Evolutionary conservation across 2,113 vertebrate species (phyloP).

Genomic region (Diadophis punctatus): DNA sequence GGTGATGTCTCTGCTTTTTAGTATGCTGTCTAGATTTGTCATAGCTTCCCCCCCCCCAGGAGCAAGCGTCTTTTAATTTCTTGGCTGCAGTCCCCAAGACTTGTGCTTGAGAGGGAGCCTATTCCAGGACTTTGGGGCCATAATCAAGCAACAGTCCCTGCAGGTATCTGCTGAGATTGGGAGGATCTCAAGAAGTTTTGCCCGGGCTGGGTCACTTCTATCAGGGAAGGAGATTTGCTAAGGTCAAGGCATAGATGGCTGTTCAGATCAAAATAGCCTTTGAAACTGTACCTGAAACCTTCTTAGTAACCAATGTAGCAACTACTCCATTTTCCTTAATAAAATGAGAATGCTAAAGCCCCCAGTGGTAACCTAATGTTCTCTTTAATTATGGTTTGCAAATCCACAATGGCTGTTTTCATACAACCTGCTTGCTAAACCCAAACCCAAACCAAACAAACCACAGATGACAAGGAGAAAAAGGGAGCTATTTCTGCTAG

Average conservation of each 20-base stretch:
- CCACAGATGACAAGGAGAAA: background rate
- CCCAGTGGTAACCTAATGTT: background rate
- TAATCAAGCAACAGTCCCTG: background rate
- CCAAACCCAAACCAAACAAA: background rate
- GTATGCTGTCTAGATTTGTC: too few species aligned
- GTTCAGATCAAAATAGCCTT: background rate
- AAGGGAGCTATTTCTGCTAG: background rate
- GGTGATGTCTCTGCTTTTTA: too few species aligned
- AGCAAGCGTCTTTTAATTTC: too few species aligned
- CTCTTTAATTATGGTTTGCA: background rate
- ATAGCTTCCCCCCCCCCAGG: too few species aligned
- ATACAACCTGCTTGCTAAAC: background rate
- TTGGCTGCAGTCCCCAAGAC: background rate
- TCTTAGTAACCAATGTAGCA: background rate
- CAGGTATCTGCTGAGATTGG: background rate
- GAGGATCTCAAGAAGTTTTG: background rate
- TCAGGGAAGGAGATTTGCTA: background rate
- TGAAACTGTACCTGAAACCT: background rate
- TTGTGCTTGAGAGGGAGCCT: background rate
- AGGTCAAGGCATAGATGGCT: background rate
- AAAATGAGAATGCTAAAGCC: background rate
- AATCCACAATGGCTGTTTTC: background rate
- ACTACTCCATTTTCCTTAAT: background rate
- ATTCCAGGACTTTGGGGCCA: background rate
- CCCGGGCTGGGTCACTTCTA: background rate